A percentile compares a stretch with the other conserved stretches of the same genome.
Conservation (phyloP, 1,140 invertebrate genomes). For the Orchestia grillus region DNA sequence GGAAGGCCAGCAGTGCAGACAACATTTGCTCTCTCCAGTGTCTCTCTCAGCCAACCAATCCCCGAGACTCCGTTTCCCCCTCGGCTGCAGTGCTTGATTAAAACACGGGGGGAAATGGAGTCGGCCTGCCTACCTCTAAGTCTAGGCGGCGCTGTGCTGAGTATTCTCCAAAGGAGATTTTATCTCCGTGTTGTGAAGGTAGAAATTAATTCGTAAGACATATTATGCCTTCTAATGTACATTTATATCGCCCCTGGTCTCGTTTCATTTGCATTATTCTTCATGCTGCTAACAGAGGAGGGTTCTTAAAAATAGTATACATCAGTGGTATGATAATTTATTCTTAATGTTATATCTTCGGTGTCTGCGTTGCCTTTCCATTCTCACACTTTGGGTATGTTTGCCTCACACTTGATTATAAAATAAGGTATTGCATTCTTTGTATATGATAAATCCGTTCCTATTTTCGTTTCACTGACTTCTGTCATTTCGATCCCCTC, state of each 20-base stretch:
- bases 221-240: neutral
- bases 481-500: neutral
- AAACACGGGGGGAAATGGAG: conserved; percentile 42
- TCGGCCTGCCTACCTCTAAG: neutral
- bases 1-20: neutral
- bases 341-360: neutral
- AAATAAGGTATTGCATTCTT: neutral
- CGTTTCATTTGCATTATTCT: neutral
- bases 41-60: conserved; percentile 42
- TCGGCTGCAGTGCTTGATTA: conserved; percentile 44
- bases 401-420: neutral
- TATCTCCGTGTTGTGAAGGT: neutral
- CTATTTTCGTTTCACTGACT: neutral
- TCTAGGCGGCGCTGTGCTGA: conserved; percentile 17
- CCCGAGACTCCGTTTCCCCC: conserved; percentile 22
- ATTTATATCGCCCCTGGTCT: neutral
- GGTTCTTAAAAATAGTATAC: neutral
- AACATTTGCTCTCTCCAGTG: conserved; percentile 52
- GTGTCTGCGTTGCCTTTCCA: neutral
- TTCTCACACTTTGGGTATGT: neutral
- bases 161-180: conserved; percentile 25
- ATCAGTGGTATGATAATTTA: neutral
- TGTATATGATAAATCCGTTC: neutral
- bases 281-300: neutral
- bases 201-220: conserved; percentile 30